A percentile compares a stretch with the other conserved stretches of the same genome.
These are phyloP conservation scores for Gasterosteus aculeatus DNA, from an alignment of 2,113 vertebrate genomes.

Conservation along the genomic window DNA sequence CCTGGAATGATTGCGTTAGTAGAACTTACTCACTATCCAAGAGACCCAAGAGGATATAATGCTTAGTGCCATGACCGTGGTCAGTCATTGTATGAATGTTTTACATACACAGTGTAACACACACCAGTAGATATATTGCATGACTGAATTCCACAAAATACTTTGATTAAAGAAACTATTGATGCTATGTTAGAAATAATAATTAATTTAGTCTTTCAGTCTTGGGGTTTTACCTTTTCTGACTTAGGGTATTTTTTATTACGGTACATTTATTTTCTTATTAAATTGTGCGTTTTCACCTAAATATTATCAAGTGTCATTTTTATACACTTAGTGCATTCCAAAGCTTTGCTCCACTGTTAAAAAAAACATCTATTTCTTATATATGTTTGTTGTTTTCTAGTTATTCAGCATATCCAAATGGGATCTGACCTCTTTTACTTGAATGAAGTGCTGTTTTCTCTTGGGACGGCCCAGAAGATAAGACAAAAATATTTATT, in stretches of 20 bases:
- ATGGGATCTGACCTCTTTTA: neutral
- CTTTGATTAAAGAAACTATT: neutral
- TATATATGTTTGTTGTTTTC: neutral
- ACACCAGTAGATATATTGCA: neutral
- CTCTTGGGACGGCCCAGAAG: neutral
- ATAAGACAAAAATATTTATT: neutral
- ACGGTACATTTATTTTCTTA: neutral
- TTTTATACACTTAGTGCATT: neutral
- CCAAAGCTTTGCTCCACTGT: neutral
- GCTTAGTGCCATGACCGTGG: neutral
- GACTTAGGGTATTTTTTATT: neutral
- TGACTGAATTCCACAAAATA: neutral
- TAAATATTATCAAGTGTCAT: neutral
- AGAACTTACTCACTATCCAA: neutral
- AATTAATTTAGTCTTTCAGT: neutral
- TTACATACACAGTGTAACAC: neutral
- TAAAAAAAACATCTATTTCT: neutral
- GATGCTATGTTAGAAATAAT: neutral
- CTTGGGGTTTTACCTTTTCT: neutral
- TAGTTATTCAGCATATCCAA: neutral
- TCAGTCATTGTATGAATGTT: neutral
- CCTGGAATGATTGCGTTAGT: neutral
- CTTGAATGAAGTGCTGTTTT: neutral
- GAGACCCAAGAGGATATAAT: neutral
- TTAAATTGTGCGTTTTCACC: neutral